Evolutionary conservation across 2,888 invertebrate species (phyloP).

Genomic region (Onthophagus sagittarius): DNA sequence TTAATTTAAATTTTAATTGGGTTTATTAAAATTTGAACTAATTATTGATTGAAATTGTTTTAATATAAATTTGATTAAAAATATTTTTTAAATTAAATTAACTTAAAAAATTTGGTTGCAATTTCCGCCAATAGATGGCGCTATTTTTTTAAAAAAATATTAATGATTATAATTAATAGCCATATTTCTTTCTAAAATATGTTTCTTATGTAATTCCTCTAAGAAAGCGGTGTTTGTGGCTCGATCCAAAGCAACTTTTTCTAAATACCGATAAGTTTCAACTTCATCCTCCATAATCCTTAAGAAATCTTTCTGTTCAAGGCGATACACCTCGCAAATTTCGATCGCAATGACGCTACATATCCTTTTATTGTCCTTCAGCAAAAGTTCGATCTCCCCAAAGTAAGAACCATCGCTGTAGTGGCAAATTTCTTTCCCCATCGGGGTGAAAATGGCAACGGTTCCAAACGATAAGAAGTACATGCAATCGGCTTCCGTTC

Average conservation of each 20-base stretch:
- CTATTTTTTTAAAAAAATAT: background rate
- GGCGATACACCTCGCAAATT: constrained; percentile 57
- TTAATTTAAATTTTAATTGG: too few species aligned
- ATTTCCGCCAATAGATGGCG: too few species aligned
- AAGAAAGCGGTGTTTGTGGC: constrained; percentile 19
- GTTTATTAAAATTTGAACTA: too few species aligned
- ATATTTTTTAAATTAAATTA: too few species aligned
- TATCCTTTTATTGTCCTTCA: constrained; percentile 54
- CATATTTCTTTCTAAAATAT: constrained; percentile 19
- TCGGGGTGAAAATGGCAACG: constrained; percentile 57
- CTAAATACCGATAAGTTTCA: constrained; percentile 17
- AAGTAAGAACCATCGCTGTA: constrained; percentile 61
- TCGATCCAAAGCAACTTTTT: constrained; percentile 18
- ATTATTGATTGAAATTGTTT: too few species aligned
- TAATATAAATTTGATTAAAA: too few species aligned
- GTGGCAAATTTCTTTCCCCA: constrained; percentile 59
- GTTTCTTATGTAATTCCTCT: constrained; percentile 24
- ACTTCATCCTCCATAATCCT: constrained; percentile 14
- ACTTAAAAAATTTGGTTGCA: too few species aligned
- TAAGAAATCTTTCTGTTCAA: constrained; percentile 44
- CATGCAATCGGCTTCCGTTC: constrained; percentile 60
- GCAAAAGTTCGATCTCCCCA: constrained; percentile 59
- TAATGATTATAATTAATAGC: background rate
- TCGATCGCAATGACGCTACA: constrained; percentile 61
- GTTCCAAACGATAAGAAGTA: constrained; percentile 61